Conservation (phyloP, 1,140 invertebrate species). For the Belonocnema kinseyi region DNA sequence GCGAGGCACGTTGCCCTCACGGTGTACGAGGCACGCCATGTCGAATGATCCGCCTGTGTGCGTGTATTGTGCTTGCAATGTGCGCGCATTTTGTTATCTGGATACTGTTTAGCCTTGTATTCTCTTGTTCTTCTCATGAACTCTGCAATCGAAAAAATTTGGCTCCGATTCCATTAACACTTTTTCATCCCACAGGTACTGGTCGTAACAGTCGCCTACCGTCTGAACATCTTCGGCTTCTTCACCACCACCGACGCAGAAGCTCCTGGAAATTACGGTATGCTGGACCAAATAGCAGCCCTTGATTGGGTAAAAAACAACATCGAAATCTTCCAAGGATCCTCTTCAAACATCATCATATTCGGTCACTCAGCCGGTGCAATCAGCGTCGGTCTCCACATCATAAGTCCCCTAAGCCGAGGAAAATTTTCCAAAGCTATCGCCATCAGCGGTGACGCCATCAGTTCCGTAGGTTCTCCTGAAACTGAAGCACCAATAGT, state of each 20-base stretch:
- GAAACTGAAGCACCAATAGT: constrained; percentile 75
- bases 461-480: constrained; percentile 69
- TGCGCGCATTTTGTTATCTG: too few relatives aligned
- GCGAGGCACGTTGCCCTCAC: too few relatives aligned
- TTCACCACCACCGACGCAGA: constrained; percentile 88
- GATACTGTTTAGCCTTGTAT: too few relatives aligned
- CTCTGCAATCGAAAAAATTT: too few relatives aligned
- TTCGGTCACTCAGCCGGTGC: constrained; percentile 91
- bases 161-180: too few relatives aligned
- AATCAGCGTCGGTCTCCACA: constrained; percentile 83
- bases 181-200: constrained; percentile 78
- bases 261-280: constrained; percentile 90
- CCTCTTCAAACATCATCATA: constrained; percentile 88
- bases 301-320: constrained; percentile 91
- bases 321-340: constrained; percentile 90
- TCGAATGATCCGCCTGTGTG: too few relatives aligned
- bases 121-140: too few relatives aligned
- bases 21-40: too few relatives aligned
- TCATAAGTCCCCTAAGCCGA: constrained; percentile 79
- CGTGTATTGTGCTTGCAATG: too few relatives aligned
- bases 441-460: constrained; percentile 84
- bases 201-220: constrained; percentile 86
- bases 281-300: constrained; percentile 93
- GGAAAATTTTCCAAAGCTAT: constrained; percentile 81
- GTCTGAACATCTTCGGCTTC: constrained; percentile 93